Percentiles rank a stretch among this genome's conserved stretches.
Evolutionary conservation across 2,888 invertebrate genomes (phyloP).

Genomic region (Acanthosepion lycidas): DNA sequence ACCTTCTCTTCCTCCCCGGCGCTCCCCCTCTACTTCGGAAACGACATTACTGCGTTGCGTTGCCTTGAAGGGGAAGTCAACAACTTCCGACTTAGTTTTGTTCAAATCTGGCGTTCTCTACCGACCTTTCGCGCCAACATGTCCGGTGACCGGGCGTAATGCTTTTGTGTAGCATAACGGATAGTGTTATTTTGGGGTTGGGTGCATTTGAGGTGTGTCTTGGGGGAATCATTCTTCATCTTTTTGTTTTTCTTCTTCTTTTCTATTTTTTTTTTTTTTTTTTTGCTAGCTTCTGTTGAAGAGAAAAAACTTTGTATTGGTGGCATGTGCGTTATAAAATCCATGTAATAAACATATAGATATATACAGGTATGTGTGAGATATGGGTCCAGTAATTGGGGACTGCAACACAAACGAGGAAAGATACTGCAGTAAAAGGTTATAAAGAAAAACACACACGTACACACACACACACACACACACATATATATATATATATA

Average conservation of each 20-base stretch:
- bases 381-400: no score
- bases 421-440: no score
- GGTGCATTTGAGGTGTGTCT: background rate
- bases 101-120: background rate
- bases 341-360: no score
- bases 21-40: background rate
- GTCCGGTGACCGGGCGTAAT: background rate
- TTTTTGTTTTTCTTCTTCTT: background rate
- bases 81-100: background rate
- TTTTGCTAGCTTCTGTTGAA: no score
- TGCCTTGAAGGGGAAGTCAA: background rate
- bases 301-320: no score
- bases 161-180: background rate
- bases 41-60: background rate
- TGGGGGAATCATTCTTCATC: background rate
- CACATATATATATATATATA: no score
- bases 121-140: conserved; percentile 15
- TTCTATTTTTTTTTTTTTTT: background rate
- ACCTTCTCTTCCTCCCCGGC: background rate
- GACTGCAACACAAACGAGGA: no score
- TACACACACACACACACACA: no score
- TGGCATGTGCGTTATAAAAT: no score
- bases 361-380: no score
- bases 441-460: no score
- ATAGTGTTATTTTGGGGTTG: background rate